Evolutionary conservation across 1,140 invertebrate species (phyloP), one percentile per base, ranked within the genome.

Genomic region (Lysiphlebus fabarum): DNA sequence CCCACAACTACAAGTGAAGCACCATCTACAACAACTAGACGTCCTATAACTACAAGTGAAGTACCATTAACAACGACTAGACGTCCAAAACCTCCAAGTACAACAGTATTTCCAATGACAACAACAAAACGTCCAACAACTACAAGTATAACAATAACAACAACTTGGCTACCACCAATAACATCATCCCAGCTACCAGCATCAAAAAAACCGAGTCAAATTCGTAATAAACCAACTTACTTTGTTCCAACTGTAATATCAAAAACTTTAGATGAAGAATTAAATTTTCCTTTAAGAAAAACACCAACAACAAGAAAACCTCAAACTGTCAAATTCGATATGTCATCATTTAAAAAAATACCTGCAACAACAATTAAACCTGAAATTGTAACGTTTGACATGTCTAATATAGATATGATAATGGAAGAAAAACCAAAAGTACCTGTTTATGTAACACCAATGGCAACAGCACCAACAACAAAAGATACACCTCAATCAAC

Each of bases 401-500:
- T 61, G 59, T 12, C 26, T 6, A 41, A 61, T 42, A 34, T 65
- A 6, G 8, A 44, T 12, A 60, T 65, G 43, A 38, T 26, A 26
- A 26, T 62, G 1, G 55, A 66, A 7, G 64, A 62, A 0, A 60
- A 69, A 6, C 64, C 53, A 36, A 62, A 67, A 11, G 17, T 60
- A 8, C 56, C 72, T 7, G 53, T 78, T 6, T 78, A 72, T 11
- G 76, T 80, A 0, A 79, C 76, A 1, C 74, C 77, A 0, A 60
- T 70, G 66, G 50, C 67, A 14, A 62, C 7, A 58, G 59, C 7
- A 67, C 57, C 69, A 69, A 33, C 66, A 26, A 63, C 64, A 59
- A 59, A 63, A 1, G 38, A 51, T 12, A 59, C 48, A 4, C 58
- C 65, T 1, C 17, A 26, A 26, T 4, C 17, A 26, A 26, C 65